Percentiles rank a stretch among this genome's conserved stretches.
Evolutionary conservation across 2,888 invertebrate species (phyloP).

Genomic region (Pycnomerus fuliginosus): DNA sequence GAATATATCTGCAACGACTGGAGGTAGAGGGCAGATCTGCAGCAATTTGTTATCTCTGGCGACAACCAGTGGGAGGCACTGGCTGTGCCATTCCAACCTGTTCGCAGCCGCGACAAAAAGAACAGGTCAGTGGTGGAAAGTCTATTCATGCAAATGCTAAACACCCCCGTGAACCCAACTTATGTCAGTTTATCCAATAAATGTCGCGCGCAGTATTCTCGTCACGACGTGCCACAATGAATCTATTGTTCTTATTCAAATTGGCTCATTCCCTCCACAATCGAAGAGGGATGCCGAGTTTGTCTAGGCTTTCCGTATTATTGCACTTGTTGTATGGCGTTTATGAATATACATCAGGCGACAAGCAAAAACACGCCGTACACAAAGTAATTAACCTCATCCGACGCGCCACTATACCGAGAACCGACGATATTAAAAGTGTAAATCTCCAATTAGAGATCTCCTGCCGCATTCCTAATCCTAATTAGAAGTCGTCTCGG

Average conservation of each 20-base stretch:
- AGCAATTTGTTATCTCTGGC: too few relatives aligned
- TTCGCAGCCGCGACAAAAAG: slow-evolving; percentile 7
- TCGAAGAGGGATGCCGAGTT: slow-evolving; percentile 35
- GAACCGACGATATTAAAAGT: too few relatives aligned
- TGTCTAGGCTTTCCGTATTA: slow-evolving; percentile 34
- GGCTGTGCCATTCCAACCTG: slow-evolving; percentile 10
- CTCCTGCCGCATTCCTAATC: too few relatives aligned
- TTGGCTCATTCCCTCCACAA: slow-evolving; percentile 37
- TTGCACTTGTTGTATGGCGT: slow-evolving; percentile 32
- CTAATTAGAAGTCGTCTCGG: too few relatives aligned
- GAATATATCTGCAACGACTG: too few relatives aligned
- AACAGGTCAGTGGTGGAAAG: slow-evolving; percentile 16
- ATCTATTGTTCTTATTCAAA: slow-evolving; percentile 44
- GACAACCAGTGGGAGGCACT: too few relatives aligned
- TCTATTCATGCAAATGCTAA: slow-evolving; percentile 16
- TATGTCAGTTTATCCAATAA: slow-evolving; percentile 31
- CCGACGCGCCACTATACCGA: too few relatives aligned
- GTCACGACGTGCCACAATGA: slow-evolving; percentile 37
- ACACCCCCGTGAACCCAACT: slow-evolving; percentile 13
- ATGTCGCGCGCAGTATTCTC: slow-evolving; percentile 37
- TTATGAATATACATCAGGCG: slow-evolving; percentile 36
- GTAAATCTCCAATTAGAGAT: too few relatives aligned
- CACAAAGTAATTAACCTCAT: too few relatives aligned
- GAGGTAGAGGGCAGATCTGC: too few relatives aligned
- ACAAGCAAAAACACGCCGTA: too few relatives aligned